Percentiles rank a stretch among this genome's conserved stretches.
Evolutionary conservation across 2,113 vertebrate species (phyloP).

Genomic region (Pedionomus torquatus): DNA sequence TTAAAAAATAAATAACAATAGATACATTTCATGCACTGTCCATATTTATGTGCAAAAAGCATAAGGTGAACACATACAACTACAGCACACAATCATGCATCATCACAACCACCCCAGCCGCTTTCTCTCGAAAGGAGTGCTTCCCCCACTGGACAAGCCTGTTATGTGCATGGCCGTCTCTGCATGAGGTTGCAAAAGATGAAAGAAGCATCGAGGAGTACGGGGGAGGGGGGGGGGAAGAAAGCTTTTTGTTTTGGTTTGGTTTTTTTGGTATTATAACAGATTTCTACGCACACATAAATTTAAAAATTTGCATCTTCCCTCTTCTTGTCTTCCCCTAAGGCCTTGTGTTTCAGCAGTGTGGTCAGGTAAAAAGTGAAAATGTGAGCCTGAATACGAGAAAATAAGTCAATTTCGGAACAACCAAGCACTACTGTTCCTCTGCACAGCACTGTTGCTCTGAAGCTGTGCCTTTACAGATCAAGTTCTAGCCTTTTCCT

Average conservation of each 20-base stretch:
- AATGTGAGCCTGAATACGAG: background rate
- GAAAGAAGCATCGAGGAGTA: background rate
- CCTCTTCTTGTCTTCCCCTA: background rate
- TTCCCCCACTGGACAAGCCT: accelerated
- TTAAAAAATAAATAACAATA: background rate
- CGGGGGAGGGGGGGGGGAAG: too few species aligned
- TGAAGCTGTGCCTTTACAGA: background rate
- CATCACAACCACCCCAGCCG: background rate
- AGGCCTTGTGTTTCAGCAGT: background rate
- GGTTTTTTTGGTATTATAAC: background rate
- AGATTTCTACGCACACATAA: background rate
- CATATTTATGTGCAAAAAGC: background rate
- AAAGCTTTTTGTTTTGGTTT: too few species aligned
- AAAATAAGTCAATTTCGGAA: background rate
- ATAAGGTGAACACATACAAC: background rate
- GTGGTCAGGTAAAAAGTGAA: background rate
- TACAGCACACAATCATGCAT: background rate
- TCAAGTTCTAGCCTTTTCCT: background rate
- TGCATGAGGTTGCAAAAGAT: background rate
- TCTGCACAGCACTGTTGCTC: background rate
- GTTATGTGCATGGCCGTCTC: background rate
- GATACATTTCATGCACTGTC: background rate
- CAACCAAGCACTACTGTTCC: background rate
- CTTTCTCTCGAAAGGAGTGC: background rate
- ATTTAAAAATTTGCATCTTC: background rate